phyloP scores from a whole-genome alignment of 2,113 vertebrate genomes.

The Hippocampus zosterae region DNA sequence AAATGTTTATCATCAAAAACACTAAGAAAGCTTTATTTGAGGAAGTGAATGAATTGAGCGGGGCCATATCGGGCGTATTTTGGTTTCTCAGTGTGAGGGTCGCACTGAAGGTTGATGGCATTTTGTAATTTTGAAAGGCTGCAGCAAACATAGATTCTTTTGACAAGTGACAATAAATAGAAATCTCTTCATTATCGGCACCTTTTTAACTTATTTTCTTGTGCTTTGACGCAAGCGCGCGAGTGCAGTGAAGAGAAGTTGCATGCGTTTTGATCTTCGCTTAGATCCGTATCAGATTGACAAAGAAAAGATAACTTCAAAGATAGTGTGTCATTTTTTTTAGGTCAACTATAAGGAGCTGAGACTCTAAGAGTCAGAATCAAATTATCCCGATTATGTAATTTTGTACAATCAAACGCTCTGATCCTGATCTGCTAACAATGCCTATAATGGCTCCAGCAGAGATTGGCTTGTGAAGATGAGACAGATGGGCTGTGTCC shows the following conservation, averaged over 20 bases:
- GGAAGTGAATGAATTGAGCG: conserved; percentile 9
- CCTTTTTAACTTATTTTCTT: neutral
- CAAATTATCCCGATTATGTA: conserved; percentile 35
- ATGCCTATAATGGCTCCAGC: conserved; percentile 28
- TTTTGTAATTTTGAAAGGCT: neutral
- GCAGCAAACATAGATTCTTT: neutral
- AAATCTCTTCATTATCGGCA: neutral
- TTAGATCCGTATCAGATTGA: conserved; percentile 37
- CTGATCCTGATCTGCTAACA: conserved; percentile 24
- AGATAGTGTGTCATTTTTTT: conserved; percentile 20
- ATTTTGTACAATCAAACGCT: conserved; percentile 35
- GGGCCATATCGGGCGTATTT: conserved; percentile 4
- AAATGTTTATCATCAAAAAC: conserved; percentile 25
- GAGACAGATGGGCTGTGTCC: conserved; percentile 31
- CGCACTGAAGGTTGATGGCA: neutral
- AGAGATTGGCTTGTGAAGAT: conserved; percentile 39
- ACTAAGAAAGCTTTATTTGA: conserved; percentile 30
- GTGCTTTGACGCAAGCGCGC: conserved; percentile 2
- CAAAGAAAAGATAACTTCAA: conserved; percentile 44
- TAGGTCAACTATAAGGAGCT: conserved; percentile 34
- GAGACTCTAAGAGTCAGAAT: conserved; percentile 35
- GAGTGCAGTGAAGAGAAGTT: conserved; percentile 19
- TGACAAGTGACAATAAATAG: neutral
- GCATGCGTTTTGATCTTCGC: conserved; percentile 37
- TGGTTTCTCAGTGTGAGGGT: conserved; percentile 22